Conservation (phyloP, 2,888 invertebrate species). For the Ryuthela nishihirai region DNA sequence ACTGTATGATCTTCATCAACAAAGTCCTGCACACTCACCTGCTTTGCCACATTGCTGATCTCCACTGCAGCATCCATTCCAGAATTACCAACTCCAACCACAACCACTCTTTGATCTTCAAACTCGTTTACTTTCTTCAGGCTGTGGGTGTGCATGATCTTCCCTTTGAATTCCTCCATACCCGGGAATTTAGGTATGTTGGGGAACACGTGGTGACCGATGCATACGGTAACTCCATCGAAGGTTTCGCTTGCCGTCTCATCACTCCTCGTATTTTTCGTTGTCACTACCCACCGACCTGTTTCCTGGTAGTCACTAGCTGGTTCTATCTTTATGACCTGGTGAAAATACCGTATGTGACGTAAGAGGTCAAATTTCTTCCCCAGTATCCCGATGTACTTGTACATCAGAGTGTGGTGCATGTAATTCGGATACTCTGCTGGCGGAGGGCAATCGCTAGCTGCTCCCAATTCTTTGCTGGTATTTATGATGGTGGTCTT, state of each 20-base stretch:
- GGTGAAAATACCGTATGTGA: slow-evolving; percentile 42
- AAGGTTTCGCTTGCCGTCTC: slow-evolving; percentile 11
- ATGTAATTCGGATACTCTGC: slow-evolving; percentile 52
- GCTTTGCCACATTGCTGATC: slow-evolving; percentile 46
- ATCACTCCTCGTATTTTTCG: slow-evolving; percentile 22
- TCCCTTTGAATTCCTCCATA: slow-evolving; percentile 47
- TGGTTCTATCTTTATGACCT: slow-evolving; percentile 41
- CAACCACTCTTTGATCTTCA: slow-evolving; percentile 49
- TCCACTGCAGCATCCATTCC: slow-evolving; percentile 52
- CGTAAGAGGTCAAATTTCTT: slow-evolving; percentile 41
- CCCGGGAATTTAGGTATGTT: slow-evolving; percentile 50
- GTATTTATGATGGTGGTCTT: slow-evolving; percentile 50
- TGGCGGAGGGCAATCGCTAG: slow-evolving; percentile 52
- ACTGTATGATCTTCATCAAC: no score
- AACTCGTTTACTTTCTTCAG: slow-evolving; percentile 41
- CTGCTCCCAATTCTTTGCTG: slow-evolving; percentile 50
- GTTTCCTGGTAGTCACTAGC: slow-evolving; percentile 36
- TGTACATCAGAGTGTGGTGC: slow-evolving; percentile 50
- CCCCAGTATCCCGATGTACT: slow-evolving; percentile 46
- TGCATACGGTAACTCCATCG: slow-evolving; percentile 54
- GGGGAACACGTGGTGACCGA: slow-evolving; percentile 54
- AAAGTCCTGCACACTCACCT: slow-evolving; percentile 39
- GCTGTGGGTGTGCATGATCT: slow-evolving; percentile 43
- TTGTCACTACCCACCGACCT: slow-evolving; percentile 40
- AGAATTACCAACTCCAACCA: slow-evolving; percentile 56